Evolutionary conservation across 1,140 invertebrate genomes (phyloP), one percentile per base, ranked within the genome.

Genomic region (Paracyclopina nana): DNA sequence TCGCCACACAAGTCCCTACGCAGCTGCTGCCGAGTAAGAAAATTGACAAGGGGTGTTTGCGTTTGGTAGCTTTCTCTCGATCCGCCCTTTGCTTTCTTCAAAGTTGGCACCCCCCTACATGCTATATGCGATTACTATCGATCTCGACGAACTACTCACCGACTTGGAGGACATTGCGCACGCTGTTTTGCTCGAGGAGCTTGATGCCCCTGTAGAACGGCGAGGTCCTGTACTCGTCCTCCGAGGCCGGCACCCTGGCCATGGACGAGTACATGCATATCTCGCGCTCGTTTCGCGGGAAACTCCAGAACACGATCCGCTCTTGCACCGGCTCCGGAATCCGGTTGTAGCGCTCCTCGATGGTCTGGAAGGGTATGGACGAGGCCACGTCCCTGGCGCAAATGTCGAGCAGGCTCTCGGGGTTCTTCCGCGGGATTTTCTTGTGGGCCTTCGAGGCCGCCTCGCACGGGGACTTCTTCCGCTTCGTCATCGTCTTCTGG

Each of bases 251-350:
- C 44, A 62, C 61, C 58, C 72, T 69, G 62, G 78, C 74, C 63
- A 83, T 72, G 55, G 80, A 83, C 50, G 79, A 82, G 66, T 86
- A 85, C 79, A 85, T 84, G 63, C 78, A 81, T 62, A 85, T 84
- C 67, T 84, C 80, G 58, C 76, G 68, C 65, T 85, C 81, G 65
- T 83, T 78, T 57, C 82, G 66, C 53, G 82, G 82, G 65, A 85
- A 85, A 49, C 81, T 82, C 80, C 81, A 84, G 69, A 76, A 85
- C 60, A 86, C 81, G 61, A 85, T 80, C 61, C 80, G 71, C 53
- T 79, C 72, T 64, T 85, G 82, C 59, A 86, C 82, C 53, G 81
- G 81, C 65, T 85, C 82, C 31, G 82, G 82, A 62, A 86, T 83
- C 56, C 81, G 73, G 59, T 81, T 78, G 64, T 81, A 83, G 55